phyloP scores from a whole-genome alignment of 2,797 vertebrate species.

The Cyprinodon diabolis region DNA sequence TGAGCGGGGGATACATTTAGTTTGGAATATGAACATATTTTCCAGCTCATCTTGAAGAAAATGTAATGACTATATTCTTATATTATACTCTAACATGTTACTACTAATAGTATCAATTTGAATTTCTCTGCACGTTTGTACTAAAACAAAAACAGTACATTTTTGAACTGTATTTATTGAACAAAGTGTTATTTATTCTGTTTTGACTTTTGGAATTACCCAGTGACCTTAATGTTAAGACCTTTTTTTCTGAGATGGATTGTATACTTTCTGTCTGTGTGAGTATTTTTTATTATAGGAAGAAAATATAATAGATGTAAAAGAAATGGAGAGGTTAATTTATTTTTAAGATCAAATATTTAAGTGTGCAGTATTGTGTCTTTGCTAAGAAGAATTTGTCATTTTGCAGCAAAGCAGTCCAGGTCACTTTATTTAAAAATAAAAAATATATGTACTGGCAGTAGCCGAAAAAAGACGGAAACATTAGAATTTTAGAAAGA shows the following conservation, averaged over 20 bases:
- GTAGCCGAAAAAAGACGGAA: background rate
- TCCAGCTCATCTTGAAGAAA: background rate
- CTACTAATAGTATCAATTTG: background rate
- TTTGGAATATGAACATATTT: constrained; percentile 17
- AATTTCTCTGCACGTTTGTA: constrained; percentile 11
- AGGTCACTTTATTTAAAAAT: background rate
- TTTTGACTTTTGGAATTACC: constrained; percentile 16
- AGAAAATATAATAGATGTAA: background rate
- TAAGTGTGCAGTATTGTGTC: background rate
- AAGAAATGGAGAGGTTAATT: background rate
- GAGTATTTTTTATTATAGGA: background rate
- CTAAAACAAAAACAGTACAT: constrained; percentile 17
- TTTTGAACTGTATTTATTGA: constrained; percentile 17
- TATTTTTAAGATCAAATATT: background rate
- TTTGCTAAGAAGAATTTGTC: background rate
- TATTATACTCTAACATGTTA: constrained; percentile 8
- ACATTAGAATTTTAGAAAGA: background rate
- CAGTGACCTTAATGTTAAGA: background rate
- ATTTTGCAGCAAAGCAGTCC: background rate
- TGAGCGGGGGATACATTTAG: background rate
- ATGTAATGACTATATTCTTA: background rate
- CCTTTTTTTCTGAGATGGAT: background rate
- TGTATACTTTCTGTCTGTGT: constrained; percentile 8
- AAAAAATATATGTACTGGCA: background rate
- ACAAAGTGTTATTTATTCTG: constrained; percentile 17